These are phyloP conservation scores for Fulmarus glacialis DNA, from an alignment of 2,113 vertebrate genomes.

Conservation along the genomic window DNA sequence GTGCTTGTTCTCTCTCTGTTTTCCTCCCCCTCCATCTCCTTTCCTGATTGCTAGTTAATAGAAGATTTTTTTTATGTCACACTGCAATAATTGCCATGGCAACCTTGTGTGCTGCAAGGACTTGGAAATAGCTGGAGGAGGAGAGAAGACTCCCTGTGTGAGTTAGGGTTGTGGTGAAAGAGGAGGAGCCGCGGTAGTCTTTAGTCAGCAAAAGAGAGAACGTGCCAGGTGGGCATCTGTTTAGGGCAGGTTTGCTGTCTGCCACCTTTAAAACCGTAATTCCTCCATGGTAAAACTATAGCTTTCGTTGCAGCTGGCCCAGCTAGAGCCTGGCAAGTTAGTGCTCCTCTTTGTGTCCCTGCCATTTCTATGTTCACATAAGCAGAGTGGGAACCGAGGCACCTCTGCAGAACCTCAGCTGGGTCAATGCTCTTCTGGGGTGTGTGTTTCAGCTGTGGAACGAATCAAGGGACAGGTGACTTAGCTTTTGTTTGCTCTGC, in stretches of 20 bases:
- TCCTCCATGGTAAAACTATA: neutral
- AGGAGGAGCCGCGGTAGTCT: neutral
- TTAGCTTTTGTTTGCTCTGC: neutral
- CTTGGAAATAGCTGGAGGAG: neutral
- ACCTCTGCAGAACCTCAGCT: neutral
- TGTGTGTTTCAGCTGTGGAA: neutral
- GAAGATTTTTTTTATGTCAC: neutral
- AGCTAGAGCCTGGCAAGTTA: neutral
- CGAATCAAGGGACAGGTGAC: neutral
- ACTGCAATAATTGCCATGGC: conserved; percentile 52
- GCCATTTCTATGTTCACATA: fast-evolving
- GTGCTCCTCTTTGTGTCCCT: neutral
- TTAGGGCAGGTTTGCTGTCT: neutral
- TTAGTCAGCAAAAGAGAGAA: conserved; percentile 10
- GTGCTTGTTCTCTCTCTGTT: neutral
- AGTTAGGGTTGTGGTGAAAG: neutral
- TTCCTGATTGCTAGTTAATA: conserved; percentile 32
- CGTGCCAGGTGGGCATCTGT: neutral
- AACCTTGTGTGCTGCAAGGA: conserved; percentile 25
- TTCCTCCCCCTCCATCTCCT: neutral
- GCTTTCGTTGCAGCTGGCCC: neutral
- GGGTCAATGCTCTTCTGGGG: neutral
- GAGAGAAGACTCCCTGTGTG: neutral
- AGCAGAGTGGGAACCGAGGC: neutral
- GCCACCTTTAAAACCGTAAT: neutral